Evolutionary conservation across 2,797 vertebrate species (phyloP).

Genomic region (Hirundo rustica): DNA sequence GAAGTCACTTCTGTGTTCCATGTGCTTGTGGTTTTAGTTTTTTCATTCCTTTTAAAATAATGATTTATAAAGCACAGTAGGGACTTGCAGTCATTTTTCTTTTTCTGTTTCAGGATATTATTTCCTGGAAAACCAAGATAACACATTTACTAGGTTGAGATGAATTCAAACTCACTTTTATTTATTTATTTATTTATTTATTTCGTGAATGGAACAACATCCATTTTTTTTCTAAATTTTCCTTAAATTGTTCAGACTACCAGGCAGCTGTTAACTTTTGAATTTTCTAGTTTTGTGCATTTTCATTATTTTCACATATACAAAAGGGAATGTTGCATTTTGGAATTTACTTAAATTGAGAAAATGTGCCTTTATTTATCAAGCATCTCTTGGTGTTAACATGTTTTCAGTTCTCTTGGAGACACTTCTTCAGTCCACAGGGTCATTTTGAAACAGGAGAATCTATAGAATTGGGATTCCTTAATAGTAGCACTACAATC

Average conservation of each 20-base stretch:
- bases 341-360: not conserved
- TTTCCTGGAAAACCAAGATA: not conserved
- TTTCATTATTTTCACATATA: not conserved
- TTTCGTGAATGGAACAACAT: not conserved
- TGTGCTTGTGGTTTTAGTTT: not conserved
- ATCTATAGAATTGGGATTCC: not conserved
- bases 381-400: not conserved
- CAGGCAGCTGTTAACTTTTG: not conserved
- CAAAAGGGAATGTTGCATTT: accelerated
- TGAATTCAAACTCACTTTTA: not conserved
- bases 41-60: not conserved
- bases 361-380: not conserved
- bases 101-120: not conserved
- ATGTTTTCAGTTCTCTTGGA: not conserved
- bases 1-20: not conserved
- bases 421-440: not conserved
- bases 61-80: not conserved
- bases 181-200: no score
- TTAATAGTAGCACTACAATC: not conserved
- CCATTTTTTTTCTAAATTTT: not conserved
- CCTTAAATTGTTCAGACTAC: not conserved
- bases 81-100: not conserved
- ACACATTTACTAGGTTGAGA: not conserved
- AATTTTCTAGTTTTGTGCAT: not conserved
- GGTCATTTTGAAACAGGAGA: not conserved